Evolutionary conservation across 2,797 vertebrate genomes (phyloP).

Genomic region (Phylloscopus collybita): DNA sequence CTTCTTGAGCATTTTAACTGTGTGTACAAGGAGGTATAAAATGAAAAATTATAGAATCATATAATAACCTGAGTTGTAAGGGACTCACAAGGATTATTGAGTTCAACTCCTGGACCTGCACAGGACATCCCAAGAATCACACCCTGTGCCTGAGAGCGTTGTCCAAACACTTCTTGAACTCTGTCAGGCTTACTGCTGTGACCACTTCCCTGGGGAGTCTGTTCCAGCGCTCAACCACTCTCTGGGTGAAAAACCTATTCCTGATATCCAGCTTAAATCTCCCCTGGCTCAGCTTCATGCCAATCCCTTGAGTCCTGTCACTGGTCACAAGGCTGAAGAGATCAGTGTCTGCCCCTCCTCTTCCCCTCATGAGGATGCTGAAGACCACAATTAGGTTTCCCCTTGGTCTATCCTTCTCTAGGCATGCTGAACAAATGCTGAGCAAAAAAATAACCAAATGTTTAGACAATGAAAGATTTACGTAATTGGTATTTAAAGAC

Average conservation of each 20-base stretch:
- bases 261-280: neutral
- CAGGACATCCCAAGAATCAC: neutral
- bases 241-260: neutral
- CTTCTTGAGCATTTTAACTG: neutral
- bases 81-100: neutral
- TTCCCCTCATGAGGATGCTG: neutral
- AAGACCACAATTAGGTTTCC: neutral
- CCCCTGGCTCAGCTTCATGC: neutral
- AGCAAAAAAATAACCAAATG: neutral
- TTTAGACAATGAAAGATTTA: neutral
- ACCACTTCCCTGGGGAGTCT: neutral
- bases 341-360: neutral
- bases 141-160: neutral
- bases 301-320: neutral
- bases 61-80: neutral
- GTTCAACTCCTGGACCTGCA: neutral
- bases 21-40: neutral
- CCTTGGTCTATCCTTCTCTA: neutral
- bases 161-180: neutral
- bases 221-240: neutral
- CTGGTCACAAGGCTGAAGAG: neutral
- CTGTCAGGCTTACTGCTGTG: neutral
- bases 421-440: neutral
- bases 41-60: neutral
- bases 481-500: neutral